Evolutionary conservation across 1,140 invertebrate species (phyloP).

Genomic region (Lordiphosa collinella): DNA sequence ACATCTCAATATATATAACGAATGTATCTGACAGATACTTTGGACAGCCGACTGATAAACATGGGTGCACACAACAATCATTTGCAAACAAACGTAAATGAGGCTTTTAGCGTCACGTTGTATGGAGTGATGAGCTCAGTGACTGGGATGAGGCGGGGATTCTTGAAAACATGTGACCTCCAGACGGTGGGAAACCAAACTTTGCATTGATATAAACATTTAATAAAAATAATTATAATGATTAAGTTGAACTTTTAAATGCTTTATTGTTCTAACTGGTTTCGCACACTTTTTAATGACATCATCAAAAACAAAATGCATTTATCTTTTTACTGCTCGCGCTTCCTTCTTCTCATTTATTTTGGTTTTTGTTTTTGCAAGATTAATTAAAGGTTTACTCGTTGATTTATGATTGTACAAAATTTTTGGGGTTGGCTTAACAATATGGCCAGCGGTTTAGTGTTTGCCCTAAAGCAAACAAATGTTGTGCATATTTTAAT

Average conservation of each 20-base stretch:
- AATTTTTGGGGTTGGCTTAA: slow-evolving; percentile 25
- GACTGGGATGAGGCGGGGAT: not conserved
- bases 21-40: slow-evolving; percentile 27
- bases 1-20: slow-evolving; percentile 7
- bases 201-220: slow-evolving; percentile 45
- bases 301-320: slow-evolving; percentile 23
- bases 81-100: slow-evolving; percentile 66
- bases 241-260: slow-evolving; percentile 31
- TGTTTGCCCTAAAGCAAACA: no score
- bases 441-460: slow-evolving; percentile 10
- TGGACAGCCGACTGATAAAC: slow-evolving; percentile 15
- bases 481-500: no score
- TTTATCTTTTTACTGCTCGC: slow-evolving; percentile 26
- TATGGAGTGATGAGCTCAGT: slow-evolving; percentile 8
- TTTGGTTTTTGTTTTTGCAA: no score
- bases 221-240: slow-evolving; percentile 42
- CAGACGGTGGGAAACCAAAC: slow-evolving; percentile 45
- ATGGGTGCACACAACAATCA: slow-evolving; percentile 44
- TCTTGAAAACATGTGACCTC: slow-evolving; percentile 58
- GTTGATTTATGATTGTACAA: slow-evolving; percentile 54
- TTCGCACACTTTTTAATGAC: slow-evolving; percentile 19
- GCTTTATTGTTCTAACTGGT: slow-evolving; percentile 22
- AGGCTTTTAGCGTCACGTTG: slow-evolving; percentile 51
- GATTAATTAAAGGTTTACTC: slow-evolving; percentile 60
- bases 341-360: slow-evolving; percentile 16